Evolutionary conservation across 92 coral and sea anemone genomes (phyloP).

Genomic region (Montipora capitata): DNA sequence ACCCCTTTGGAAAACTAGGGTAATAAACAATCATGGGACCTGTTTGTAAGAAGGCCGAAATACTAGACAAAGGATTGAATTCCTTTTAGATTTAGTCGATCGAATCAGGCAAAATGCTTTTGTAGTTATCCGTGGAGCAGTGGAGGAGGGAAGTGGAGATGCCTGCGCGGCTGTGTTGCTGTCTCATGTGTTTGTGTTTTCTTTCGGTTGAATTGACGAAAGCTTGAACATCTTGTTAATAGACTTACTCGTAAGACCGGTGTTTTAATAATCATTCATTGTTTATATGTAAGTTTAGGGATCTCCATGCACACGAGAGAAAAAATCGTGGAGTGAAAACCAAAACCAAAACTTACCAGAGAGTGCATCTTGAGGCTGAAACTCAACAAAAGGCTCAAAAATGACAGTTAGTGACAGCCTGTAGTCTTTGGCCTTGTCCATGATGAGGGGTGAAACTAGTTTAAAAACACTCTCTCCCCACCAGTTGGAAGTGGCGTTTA

Average conservation of each 20-base stretch:
- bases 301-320: background rate
- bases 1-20: background rate
- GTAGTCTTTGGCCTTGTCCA: constrained; percentile 44
- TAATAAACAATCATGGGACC: background rate
- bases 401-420: constrained; percentile 59
- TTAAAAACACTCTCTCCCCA: constrained; percentile 55
- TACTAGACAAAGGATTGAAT: background rate
- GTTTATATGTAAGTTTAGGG: background rate
- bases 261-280: background rate
- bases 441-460: constrained; percentile 34
- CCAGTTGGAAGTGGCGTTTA: constrained; percentile 70
- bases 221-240: background rate
- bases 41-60: background rate
- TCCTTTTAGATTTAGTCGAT: background rate
- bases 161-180: background rate
- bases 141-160: background rate
- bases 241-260: background rate
- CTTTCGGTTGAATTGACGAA: background rate
- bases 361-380: constrained; percentile 23
- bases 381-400: constrained; percentile 50
- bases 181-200: background rate
- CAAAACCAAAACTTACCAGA: constrained; percentile 40
- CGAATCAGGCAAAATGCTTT: background rate
- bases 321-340: background rate
- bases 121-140: background rate